Evolutionary conservation across 2,888 invertebrate genomes (phyloP), one percentile per base, ranked within the genome.

Genomic region (Poecilobothrus nobilitatus): DNA sequence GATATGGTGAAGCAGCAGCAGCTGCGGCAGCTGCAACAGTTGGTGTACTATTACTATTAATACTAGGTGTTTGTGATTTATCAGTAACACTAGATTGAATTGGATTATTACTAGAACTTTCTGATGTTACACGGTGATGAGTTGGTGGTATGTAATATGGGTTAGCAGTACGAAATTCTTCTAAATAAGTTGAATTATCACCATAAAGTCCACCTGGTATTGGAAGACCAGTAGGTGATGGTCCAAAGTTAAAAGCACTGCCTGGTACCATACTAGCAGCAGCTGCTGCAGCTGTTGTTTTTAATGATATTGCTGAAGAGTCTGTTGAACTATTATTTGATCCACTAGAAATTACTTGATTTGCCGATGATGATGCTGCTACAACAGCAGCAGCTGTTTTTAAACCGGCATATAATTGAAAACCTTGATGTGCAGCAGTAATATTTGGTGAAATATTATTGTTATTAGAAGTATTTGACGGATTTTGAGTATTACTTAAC

Each of bases 161-260:
- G n/a, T 86, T 83, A 1, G 87, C 84, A 71, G 84, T 84, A 65
- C 86, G 83, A 68, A 90, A 85, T 73, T 90, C 89, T 74, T 90
- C 90, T 67, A 90, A 83, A 78, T 89, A 90, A 63, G 86, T 86
- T 73, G 87, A 75, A 68, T 79, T 79, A 65, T 79, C 79, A 3
- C 79, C 78, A 67, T 79, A 80, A 0, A 80, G 70, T 0, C 80
- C 79, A 34, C 33, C 34, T 69, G 83, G 78, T 68, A 87, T 79
- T 64, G 84, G 82, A 76, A 89, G 82, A 5, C 83, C 82, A 70
- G 86, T 84, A 5, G 89, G 84, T 0, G 90, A 84, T 5, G 91
- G 85, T 21, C 91, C 91, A 76, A 92, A 94, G 78, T 92, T 93
- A 75, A 93, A 94, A 67, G 93, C 92, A 81, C 91, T 92, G 34